These are phyloP conservation scores for Mallotus villosus DNA, from an alignment of 2,797 vertebrate genomes.

Conservation along the genomic window DNA sequence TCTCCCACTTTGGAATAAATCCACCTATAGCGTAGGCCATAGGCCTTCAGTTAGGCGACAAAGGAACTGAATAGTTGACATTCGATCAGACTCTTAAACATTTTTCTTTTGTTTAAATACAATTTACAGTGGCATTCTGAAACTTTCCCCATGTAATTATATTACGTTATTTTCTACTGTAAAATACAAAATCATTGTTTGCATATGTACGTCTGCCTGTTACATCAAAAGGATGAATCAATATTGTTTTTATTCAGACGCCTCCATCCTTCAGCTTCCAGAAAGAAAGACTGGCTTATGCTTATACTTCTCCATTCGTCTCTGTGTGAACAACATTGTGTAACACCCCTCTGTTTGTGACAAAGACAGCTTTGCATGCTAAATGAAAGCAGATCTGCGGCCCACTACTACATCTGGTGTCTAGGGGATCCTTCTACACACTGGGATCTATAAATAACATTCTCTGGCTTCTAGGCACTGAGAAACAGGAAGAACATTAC, in stretches of 20 bases:
- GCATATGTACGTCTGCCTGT: not conserved
- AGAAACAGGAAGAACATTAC: slow-evolving; percentile 42
- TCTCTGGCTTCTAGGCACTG: slow-evolving; percentile 46
- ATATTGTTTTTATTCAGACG: not conserved
- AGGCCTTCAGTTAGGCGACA: not conserved
- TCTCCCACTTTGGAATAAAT: not conserved
- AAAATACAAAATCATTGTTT: not conserved
- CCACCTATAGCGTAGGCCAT: too few relatives aligned
- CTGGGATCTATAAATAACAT: slow-evolving; percentile 67
- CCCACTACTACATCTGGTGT: slow-evolving; percentile 45
- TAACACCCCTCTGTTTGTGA: slow-evolving; percentile 36
- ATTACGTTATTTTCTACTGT: not conserved
- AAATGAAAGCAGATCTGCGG: slow-evolving; percentile 50
- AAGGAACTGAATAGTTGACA: too few relatives aligned
- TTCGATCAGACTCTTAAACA: too few relatives aligned
- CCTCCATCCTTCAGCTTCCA: too few relatives aligned
- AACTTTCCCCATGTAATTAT: not conserved
- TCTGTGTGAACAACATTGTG: slow-evolving; percentile 31
- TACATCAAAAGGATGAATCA: not conserved
- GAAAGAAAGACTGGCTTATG: not conserved
- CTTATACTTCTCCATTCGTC: not conserved
- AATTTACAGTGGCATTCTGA: not conserved
- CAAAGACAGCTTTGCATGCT: slow-evolving; percentile 62
- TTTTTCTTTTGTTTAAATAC: not conserved
- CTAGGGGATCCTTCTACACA: slow-evolving; percentile 59